Evolutionary conservation across 2,797 vertebrate genomes (phyloP), one percentile per base, ranked within the genome.

Genomic region (Paedocypris micromegethes): DNA sequence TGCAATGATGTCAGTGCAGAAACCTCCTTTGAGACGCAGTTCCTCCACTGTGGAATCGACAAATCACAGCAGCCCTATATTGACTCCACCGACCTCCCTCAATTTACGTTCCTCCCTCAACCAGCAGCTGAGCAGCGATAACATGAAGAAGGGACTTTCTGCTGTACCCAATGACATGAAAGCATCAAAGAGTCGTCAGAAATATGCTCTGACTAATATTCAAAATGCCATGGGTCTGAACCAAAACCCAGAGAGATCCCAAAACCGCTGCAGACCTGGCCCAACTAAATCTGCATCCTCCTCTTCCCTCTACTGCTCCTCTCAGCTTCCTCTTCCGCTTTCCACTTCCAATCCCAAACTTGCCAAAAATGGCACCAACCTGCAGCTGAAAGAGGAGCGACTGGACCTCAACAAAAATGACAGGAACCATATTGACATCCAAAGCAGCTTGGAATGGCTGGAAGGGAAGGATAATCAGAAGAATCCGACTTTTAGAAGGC

Each of bases 341-440:
- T 87, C 86, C 3, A 86, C 91, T 3, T 87, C 93, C 76, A 98
- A 98, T 75, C 91, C 93, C 5, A 98, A 98, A 83, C 87, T 98
- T 75, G 95, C 94, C 47, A 98, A 98, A 83, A 98, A 98, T 39
- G 95, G 96, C 3, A 94, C 96, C 83, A 98, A 98, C 86, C 91
- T 98, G 86, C 94, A 98, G 72, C 89, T 94, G 54, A 93, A 96
- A 0, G 96, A 94, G 62, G 95, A 97, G 60, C 93, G 93, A 74
- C 87, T 93, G 77, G 92, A 96, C 86, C 89, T 91, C 75, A 96
- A 93, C 84, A 91, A 86, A 75, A 95, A 95, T 64, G 81, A 87
- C 2, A 88, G 83, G 74, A 87, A 86, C 65, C 79, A 92, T 72
- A 92, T 90, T 5, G 83, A 83, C 45, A 66, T 83, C 75, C 74